Percentiles rank a stretch among this genome's conserved stretches.
phyloP scores from a whole-genome alignment of 1,140 invertebrate genomes.

The Drosophila lacteicornis region DNA sequence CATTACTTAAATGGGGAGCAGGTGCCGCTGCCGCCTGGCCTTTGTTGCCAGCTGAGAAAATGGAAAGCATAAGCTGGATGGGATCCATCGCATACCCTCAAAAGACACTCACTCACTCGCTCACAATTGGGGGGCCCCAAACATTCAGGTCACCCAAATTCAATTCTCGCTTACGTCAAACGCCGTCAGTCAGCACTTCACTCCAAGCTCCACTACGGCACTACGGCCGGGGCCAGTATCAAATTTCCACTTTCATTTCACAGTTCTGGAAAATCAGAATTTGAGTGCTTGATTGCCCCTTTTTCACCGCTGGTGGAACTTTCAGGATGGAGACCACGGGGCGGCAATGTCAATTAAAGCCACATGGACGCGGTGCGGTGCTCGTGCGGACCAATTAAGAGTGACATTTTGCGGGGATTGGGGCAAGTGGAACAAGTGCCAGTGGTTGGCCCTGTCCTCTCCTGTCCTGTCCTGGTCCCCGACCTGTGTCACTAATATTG shows the following conservation, averaged over 20 bases:
- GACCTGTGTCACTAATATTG: slow-evolving; percentile 16
- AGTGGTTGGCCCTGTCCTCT: neutral
- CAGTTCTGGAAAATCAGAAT: slow-evolving; percentile 32
- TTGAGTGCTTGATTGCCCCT: slow-evolving; percentile 32
- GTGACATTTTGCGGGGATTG: slow-evolving; percentile 19
- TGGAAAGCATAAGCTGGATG: slow-evolving; percentile 20
- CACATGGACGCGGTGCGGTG: slow-evolving; percentile 19
- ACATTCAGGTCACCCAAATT: slow-evolving; percentile 27
- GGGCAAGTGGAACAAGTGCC: slow-evolving; percentile 3
- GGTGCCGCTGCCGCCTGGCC: slow-evolving; percentile 27
- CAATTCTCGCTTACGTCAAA: slow-evolving; percentile 40
- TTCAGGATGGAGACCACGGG: slow-evolving; percentile 6
- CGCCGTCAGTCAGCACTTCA: neutral
- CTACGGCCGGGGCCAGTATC: slow-evolving; percentile 20
- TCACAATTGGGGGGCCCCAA: neutral
- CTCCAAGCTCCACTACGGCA: neutral
- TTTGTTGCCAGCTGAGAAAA: slow-evolving; percentile 11
- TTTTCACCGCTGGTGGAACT: neutral
- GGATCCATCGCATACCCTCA: slow-evolving; percentile 2
- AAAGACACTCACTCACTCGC: slow-evolving; percentile 15
- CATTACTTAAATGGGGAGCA: slow-evolving; percentile 72
- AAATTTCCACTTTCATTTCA: slow-evolving; percentile 41
- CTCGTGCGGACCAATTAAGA: slow-evolving; percentile 21
- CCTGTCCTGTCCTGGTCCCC: neutral
- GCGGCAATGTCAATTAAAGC: slow-evolving; percentile 33